Conservation (phyloP, 2,888 invertebrate genomes). For the Carabus problematicus region DNA sequence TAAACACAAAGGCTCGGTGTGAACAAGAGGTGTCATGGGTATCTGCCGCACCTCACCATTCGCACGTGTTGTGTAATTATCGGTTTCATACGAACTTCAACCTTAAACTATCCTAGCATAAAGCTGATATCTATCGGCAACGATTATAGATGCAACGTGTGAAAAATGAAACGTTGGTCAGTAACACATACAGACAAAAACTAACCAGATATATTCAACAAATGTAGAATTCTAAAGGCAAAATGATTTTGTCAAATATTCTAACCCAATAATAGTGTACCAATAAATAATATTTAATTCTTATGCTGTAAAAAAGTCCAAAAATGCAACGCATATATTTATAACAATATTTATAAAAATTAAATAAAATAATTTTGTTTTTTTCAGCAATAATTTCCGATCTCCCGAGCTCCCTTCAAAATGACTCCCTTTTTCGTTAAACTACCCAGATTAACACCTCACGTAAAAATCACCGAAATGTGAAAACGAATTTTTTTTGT, state of each 20-base stretch:
- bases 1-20: constrained; percentile 12
- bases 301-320: no score
- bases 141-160: background rate
- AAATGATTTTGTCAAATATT: no score
- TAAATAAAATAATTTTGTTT: no score
- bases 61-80: constrained; percentile 31
- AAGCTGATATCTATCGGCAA: background rate
- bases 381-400: no score
- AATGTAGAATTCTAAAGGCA: background rate
- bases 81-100: background rate
- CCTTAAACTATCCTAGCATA: background rate
- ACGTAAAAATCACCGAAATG: no score
- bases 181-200: background rate
- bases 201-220: background rate
- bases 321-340: no score
- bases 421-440: no score
- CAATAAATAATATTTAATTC: no score
- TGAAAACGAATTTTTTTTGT: background rate
- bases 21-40: constrained; percentile 19
- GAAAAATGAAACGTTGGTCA: constrained; percentile 4
- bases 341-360: no score
- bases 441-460: no score
- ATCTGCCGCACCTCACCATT: background rate
- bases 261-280: no score
- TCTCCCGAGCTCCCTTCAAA: no score